A percentile compares a stretch with the other conserved stretches of the same genome.
Conservation (phyloP, 1,140 invertebrate genomes). For the Habropoda laboriosa region DNA sequence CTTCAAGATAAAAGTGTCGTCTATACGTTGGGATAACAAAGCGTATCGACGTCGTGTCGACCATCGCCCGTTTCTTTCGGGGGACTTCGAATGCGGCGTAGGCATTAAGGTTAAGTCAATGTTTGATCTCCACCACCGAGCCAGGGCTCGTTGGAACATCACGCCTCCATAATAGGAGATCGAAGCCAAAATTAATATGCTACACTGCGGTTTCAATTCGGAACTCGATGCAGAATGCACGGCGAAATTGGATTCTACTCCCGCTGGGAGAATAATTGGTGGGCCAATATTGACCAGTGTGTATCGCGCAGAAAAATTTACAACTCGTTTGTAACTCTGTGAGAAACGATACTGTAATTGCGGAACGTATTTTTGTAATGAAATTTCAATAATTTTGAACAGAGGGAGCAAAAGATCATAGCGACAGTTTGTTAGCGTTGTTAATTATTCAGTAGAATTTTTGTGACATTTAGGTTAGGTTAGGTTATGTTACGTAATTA, state of each 20-base stretch:
- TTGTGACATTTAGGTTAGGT: too few species aligned
- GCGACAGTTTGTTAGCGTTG: too few species aligned
- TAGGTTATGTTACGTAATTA: too few species aligned
- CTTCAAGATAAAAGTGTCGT: too few species aligned
- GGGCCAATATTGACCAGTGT: slow-evolving; percentile 9
- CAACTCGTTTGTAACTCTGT: not conserved
- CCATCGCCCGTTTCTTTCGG: slow-evolving; percentile 27
- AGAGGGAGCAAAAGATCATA: too few species aligned
- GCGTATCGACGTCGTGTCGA: not conserved
- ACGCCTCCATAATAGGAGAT: slow-evolving; percentile 18
- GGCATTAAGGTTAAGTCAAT: slow-evolving; percentile 70
- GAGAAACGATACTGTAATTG: not conserved
- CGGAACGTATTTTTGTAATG: not conserved
- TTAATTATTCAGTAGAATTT: too few species aligned
- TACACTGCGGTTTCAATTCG: slow-evolving; percentile 35
- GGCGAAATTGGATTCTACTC: not conserved
- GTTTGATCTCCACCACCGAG: slow-evolving; percentile 62
- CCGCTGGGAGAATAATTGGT: slow-evolving; percentile 10
- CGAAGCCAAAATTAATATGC: slow-evolving; percentile 54
- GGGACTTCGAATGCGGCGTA: not conserved
- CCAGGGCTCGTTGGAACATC: slow-evolving; percentile 29
- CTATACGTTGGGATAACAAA: not conserved
- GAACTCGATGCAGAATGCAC: not conserved
- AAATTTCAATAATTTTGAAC: too few species aligned
- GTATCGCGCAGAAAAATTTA: not conserved